Base-by-base conservation (phyloP, 2,888 invertebrate genomes). In the Synanthedon myopaeformis region DNA sequence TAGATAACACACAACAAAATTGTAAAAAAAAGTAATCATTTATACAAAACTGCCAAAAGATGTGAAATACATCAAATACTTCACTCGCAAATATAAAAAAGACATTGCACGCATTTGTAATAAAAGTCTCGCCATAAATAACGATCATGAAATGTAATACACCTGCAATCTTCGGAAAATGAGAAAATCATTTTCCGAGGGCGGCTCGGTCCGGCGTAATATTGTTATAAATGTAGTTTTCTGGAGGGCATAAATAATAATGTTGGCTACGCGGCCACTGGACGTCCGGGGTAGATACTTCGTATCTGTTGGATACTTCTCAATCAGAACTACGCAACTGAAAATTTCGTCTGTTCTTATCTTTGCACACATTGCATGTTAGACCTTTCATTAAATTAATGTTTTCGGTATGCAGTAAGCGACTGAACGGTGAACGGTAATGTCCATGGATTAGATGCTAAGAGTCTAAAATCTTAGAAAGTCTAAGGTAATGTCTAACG, bases 91-190 rank as follows among this genome's bases (percentile, higher is more conserved):
- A 83, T 85, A 85, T 86, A 86, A 85, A 80, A 76, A 85, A 86
- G 87, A 82, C 86, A 83, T 85, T 72, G 86, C 86, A 87, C 87
- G 87, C 84, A 85, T 86, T 82, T 76, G 86, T 84, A 86, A 86
- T 87, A 87, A 86, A 87, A 87, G 83, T 87, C 85, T 74, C 77
- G 71, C 79, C 82, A 84, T 87, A 87, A 87, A 87, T 87, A 87
- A 87, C 82, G 79, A 77, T 84, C 87, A 87, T 86, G 87, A 87
- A 87, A 87, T 86, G 86, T 87, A 87, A 87, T 87, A 87, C 79
- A 87, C 86, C 87, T 87, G 86, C 86, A 87, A 87, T 87, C 85
- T 87, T 84, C 74, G 70, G 85, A 76, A 87, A 87, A 87, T 87
- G 83, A 85, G 82, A 82, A 85, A 87, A 87, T 87, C 82, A 87